Evolutionary conservation across 2,113 vertebrate species (phyloP).

Genomic region (Caranx ignobilis): DNA sequence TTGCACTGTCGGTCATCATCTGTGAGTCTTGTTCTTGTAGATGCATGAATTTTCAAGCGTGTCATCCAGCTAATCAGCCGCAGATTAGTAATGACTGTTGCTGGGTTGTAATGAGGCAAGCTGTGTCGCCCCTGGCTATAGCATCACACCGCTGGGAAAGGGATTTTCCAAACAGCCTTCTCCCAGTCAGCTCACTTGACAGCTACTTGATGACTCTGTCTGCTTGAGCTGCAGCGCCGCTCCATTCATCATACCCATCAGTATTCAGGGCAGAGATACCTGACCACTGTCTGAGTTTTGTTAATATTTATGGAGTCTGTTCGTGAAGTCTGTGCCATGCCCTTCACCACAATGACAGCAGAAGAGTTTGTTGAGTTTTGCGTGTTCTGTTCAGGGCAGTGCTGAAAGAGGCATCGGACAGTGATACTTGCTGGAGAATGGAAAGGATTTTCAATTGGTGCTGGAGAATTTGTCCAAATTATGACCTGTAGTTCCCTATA

Average conservation of each 20-base stretch:
- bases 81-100: slow-evolving; percentile 51
- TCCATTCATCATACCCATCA: slow-evolving; percentile 48
- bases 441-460: slow-evolving; percentile 37
- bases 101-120: slow-evolving; percentile 46
- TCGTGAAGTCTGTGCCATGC: slow-evolving; percentile 38
- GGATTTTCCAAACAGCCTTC: slow-evolving; percentile 16
- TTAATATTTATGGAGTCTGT: slow-evolving; percentile 49
- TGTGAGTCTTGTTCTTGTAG: neutral
- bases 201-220: slow-evolving; percentile 59
- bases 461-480: slow-evolving; percentile 17
- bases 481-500: neutral
- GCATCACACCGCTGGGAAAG: slow-evolving; percentile 24
- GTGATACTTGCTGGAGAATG: slow-evolving; percentile 31
- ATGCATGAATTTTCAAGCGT: slow-evolving; percentile 3
- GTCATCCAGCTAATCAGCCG: slow-evolving; percentile 33
- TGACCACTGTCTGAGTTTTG: slow-evolving; percentile 21
- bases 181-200: slow-evolving; percentile 33
- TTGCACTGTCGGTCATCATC: slow-evolving; percentile 11
- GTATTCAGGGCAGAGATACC: slow-evolving; percentile 60
- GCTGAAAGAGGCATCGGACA: slow-evolving; percentile 44
- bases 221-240: slow-evolving; percentile 18
- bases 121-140: slow-evolving; percentile 33
- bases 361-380: slow-evolving; percentile 42
- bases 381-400: neutral
- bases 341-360: slow-evolving; percentile 57